Conservation (phyloP, 2,113 vertebrate species). For the Urocolius indicus region DNA sequence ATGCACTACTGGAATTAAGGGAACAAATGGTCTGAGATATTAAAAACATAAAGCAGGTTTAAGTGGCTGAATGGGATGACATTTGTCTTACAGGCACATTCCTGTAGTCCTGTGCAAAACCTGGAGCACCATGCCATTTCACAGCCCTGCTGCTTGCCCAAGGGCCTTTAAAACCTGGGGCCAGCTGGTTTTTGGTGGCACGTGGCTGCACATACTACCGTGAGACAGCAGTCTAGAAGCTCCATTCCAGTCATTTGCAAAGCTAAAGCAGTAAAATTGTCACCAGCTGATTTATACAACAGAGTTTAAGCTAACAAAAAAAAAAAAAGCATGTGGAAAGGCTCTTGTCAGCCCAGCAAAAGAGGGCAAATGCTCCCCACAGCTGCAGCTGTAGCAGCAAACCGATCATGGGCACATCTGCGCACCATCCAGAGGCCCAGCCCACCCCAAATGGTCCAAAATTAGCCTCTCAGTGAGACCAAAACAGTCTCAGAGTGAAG, state of each 20-base stretch:
- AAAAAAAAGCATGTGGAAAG: neutral
- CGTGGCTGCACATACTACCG: neutral
- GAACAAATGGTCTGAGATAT: neutral
- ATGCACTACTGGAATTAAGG: neutral
- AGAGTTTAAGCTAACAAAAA: neutral
- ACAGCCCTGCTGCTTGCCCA: neutral
- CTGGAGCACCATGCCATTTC: neutral
- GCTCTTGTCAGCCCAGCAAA: neutral
- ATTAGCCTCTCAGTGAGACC: neutral
- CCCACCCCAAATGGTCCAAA: neutral
- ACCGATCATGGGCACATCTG: neutral
- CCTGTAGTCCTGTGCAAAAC: neutral
- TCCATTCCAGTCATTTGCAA: constrained; percentile 7
- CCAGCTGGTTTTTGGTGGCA: neutral
- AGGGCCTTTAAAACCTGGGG: neutral
- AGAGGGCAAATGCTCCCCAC: neutral
- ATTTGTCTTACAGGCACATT: neutral
- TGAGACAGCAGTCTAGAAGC: neutral
- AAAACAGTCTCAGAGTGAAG: neutral
- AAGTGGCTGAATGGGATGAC: neutral
- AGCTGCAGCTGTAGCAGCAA: neutral
- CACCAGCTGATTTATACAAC: neutral
- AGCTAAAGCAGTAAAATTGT: neutral
- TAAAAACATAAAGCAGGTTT: neutral
- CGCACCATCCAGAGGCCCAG: neutral